Percentiles rank a stretch among this genome's conserved stretches.
These are phyloP conservation scores for Aulostomus chinensis DNA, from an alignment of 2,797 vertebrate genomes.

Conservation along the genomic window DNA sequence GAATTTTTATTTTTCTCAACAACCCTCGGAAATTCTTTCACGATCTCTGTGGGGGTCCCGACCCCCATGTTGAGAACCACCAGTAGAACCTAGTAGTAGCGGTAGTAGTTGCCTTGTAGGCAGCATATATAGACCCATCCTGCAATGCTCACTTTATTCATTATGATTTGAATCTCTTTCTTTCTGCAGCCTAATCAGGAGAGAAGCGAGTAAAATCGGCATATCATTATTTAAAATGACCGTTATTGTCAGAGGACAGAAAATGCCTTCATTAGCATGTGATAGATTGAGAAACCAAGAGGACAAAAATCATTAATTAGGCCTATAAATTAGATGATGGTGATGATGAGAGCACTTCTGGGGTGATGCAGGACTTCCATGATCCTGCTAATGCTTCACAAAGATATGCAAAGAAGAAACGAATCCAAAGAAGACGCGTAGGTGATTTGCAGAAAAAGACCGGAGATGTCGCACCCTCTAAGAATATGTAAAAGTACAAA, in stretches of 20 bases:
- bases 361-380: conserved; percentile 46
- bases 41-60: no score
- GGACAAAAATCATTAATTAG: conserved; percentile 98
- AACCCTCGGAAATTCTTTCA: no score
- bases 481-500: no score
- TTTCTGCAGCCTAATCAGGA: conserved; percentile 39
- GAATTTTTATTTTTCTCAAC: no score
- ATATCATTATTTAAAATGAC: conserved; percentile 81
- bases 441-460: background rate
- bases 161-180: conserved; percentile 23
- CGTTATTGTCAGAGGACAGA: conserved; percentile 87
- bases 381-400: conserved; percentile 34
- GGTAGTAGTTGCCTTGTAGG: no score
- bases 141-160: conserved; percentile 11
- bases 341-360: conserved; percentile 83
- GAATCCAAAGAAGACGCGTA: background rate
- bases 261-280: conserved; percentile 93
- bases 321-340: conserved; percentile 74
- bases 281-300: conserved; percentile 83
- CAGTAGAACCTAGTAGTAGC: no score
- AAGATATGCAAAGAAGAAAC: conserved; percentile 1
- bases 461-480: no score
- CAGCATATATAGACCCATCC: no score
- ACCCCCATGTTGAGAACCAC: no score
- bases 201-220: conserved; percentile 34